phyloP scores from a whole-genome alignment of 2,113 vertebrate species.

The Orthochromis malagaraziensis region DNA sequence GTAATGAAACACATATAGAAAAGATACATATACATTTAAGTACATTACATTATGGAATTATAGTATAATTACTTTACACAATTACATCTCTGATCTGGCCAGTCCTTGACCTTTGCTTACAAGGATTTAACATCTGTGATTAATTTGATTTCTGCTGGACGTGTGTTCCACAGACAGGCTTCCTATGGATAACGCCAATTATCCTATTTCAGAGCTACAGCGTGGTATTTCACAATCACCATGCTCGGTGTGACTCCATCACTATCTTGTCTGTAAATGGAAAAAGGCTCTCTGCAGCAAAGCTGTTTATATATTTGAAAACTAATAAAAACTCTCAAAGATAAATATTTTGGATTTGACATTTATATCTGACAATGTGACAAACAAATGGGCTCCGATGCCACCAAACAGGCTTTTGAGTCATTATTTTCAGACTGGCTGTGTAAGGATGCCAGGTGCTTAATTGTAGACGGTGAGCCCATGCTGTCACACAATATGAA shows the following conservation, averaged over 20 bases:
- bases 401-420: not conserved
- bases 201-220: not conserved
- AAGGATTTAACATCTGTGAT: not conserved
- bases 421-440: not conserved
- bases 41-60: not conserved
- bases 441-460: not conserved
- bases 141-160: not conserved
- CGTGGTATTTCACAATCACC: not conserved
- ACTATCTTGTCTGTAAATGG: not conserved
- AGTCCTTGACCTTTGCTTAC: not conserved
- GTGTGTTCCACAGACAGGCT: not conserved
- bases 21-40: not conserved
- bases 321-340: not conserved
- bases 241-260: not conserved
- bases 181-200: not conserved
- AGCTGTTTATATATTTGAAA: not conserved
- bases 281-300: not conserved
- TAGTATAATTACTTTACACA: not conserved
- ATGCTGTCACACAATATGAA: not conserved
- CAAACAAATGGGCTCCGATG: not conserved
- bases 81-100: not conserved
- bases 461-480: not conserved
- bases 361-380: not conserved
- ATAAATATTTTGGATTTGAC: not conserved
- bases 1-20: not conserved